Evolutionary conservation across 2,797 vertebrate genomes (phyloP).

Genomic region (Amniataba percoides): DNA sequence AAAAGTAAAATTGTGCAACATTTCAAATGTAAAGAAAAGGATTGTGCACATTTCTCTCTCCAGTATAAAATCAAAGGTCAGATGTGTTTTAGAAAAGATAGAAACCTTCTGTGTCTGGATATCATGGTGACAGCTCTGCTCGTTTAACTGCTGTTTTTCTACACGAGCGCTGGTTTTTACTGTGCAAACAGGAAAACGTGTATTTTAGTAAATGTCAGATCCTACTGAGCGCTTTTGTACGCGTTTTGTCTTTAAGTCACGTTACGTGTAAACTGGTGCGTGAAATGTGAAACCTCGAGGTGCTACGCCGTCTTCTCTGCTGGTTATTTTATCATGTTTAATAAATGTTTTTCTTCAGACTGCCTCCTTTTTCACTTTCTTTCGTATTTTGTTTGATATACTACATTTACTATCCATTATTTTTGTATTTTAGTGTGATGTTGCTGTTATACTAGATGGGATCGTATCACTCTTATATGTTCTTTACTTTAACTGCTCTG

Average conservation of each 20-base stretch:
- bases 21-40: neutral
- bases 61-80: neutral
- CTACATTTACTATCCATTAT: slow-evolving; percentile 1
- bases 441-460: too few relatives aligned
- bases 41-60: neutral
- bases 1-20: neutral
- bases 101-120: neutral
- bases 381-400: neutral
- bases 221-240: neutral
- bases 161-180: neutral
- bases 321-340: slow-evolving; percentile 4
- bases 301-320: slow-evolving; percentile 38
- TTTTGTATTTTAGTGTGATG: too few relatives aligned
- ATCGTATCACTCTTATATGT: too few relatives aligned
- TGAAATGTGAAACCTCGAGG: slow-evolving; percentile 25
- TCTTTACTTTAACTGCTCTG: too few relatives aligned
- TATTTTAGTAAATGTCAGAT: neutral
- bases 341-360: slow-evolving; percentile 31
- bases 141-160: neutral
- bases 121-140: neutral
- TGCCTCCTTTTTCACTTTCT: neutral
- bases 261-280: neutral
- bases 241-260: neutral
- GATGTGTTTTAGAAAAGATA: neutral
- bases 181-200: neutral